phyloP scores from a whole-genome alignment of 2,888 invertebrate species.

The Polymixis lichenea region DNA sequence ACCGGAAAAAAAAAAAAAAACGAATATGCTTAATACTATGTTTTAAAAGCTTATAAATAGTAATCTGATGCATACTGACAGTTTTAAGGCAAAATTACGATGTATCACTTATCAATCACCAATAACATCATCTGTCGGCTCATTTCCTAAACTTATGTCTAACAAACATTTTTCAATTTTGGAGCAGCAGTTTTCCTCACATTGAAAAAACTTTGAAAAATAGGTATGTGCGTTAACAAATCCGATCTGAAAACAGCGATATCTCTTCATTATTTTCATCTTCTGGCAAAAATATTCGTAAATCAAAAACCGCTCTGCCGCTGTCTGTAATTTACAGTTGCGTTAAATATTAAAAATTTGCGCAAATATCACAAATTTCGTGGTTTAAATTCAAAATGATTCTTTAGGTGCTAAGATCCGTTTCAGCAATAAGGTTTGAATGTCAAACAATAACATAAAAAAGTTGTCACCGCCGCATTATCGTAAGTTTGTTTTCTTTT shows the following conservation, averaged over 20 bases:
- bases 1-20: too few relatives aligned
- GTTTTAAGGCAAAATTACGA: too few relatives aligned
- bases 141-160: not conserved
- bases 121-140: not conserved
- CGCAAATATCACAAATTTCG: conserved; percentile 15
- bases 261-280: conserved; percentile 25
- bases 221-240: conserved; percentile 4
- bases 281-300: conserved; percentile 28
- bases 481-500: not conserved
- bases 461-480: too few relatives aligned
- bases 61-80: not conserved
- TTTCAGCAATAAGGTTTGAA: too few relatives aligned
- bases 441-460: too few relatives aligned
- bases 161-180: not conserved
- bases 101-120: not conserved
- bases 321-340: conserved; percentile 33
- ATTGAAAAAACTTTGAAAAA: not conserved
- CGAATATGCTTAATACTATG: too few relatives aligned
- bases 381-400: conserved; percentile 12
- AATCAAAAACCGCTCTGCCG: conserved; percentile 18
- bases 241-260: conserved; percentile 19
- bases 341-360: conserved; percentile 22
- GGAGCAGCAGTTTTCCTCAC: not conserved
- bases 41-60: too few relatives aligned
- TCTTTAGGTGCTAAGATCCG: not conserved